Evolutionary conservation across 2,797 vertebrate genomes (phyloP).

Genomic region (Anabas testudineus): DNA sequence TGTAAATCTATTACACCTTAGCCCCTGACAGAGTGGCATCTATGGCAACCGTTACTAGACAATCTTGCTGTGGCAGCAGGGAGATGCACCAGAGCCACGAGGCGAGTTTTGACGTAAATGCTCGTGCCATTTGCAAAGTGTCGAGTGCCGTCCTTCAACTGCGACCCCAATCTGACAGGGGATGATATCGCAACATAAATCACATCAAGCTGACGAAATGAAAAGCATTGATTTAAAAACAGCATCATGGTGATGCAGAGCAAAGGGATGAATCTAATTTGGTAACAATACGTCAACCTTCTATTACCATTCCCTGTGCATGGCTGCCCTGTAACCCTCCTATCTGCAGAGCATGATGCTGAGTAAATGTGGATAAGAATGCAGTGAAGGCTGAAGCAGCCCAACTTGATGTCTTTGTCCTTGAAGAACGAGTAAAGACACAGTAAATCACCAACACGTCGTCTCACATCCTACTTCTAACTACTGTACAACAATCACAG

Average conservation of each 20-base stretch:
- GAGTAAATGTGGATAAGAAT: constrained; percentile 30
- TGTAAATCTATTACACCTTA: constrained; percentile 79
- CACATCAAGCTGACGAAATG: constrained; percentile 49
- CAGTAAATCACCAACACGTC: constrained; percentile 40
- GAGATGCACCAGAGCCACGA: constrained; percentile 24
- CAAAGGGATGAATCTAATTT: constrained; percentile 50
- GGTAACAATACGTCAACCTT: constrained; percentile 45
- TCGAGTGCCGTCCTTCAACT: constrained; percentile 59
- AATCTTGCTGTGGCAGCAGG: constrained; percentile 38
- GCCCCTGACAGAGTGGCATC: constrained; percentile 67
- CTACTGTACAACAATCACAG: constrained; percentile 51
- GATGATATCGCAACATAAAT: constrained; percentile 47
- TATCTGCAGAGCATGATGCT: constrained; percentile 25
- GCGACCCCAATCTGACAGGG: constrained; percentile 35
- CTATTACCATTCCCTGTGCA: constrained; percentile 40
- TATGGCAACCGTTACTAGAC: constrained; percentile 81
- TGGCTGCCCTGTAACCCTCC: constrained; percentile 23
- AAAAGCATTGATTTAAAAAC: constrained; percentile 60
- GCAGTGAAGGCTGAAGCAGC: constrained; percentile 11
- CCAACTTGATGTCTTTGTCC: constrained; percentile 37
- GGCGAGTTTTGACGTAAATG: constrained; percentile 47
- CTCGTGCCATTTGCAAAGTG: constrained; percentile 62
- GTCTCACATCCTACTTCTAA: constrained; percentile 38
- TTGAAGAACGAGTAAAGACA: constrained; percentile 57
- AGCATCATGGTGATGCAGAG: constrained; percentile 23